A percentile compares a stretch with the other conserved stretches of the same genome.
Evolutionary conservation across 2,113 vertebrate species (phyloP).

Genomic region (Cyanoderma ruficeps): DNA sequence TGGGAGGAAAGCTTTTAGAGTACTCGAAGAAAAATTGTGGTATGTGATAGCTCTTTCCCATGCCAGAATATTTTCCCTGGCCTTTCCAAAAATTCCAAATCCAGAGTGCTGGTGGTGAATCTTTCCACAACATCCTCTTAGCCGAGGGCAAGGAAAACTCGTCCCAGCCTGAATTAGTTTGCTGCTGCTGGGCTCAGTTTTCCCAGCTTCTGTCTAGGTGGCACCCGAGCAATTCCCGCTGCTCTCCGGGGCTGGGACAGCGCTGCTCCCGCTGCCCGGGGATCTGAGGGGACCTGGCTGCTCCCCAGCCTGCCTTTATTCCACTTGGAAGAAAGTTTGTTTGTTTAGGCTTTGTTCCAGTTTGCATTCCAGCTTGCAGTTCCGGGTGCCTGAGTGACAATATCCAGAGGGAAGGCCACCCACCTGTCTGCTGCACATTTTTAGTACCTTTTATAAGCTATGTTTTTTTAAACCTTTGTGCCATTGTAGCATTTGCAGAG

Average conservation of each 20-base stretch:
- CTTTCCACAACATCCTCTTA: neutral
- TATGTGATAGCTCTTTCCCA: neutral
- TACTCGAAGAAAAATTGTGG: neutral
- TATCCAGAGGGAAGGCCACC: neutral
- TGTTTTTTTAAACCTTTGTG: accelerated
- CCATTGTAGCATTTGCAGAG: neutral
- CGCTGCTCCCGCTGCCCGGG: neutral
- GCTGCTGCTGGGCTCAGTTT: neutral
- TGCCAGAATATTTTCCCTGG: neutral
- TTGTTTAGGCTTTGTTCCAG: neutral
- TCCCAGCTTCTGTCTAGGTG: neutral
- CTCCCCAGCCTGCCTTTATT: neutral
- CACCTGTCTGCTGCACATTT: neutral
- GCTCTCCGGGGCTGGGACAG: neutral
- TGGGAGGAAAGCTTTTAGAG: neutral
- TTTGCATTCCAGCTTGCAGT: neutral
- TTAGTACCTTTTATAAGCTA: neutral
- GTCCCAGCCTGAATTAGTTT: neutral
- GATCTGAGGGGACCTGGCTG: neutral
- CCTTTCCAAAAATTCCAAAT: neutral
- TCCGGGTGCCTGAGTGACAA: neutral
- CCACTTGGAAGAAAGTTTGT: neutral
- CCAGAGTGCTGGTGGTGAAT: neutral
- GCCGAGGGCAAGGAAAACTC: neutral
- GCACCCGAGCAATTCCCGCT: neutral